A percentile compares a stretch with the other conserved stretches of the same genome.
Evolutionary conservation across 2,797 vertebrate genomes (phyloP).

Genomic region (Gephyroberyx darwinii): DNA sequence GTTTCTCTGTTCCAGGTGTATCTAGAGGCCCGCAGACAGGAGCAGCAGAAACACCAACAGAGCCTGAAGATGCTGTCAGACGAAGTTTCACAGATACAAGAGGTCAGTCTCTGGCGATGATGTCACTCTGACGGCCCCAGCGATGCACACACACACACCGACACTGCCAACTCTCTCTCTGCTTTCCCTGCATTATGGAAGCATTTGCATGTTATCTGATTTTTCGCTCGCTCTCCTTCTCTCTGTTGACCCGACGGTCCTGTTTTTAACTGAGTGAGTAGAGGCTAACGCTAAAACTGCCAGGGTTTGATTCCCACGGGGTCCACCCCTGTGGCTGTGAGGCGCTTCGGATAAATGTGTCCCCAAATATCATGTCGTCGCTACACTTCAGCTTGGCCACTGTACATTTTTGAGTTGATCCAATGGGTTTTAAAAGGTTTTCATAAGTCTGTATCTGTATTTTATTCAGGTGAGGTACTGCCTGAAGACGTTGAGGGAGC

Average conservation of each 20-base stretch:
- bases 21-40: constrained; percentile 85
- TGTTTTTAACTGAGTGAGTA: background rate
- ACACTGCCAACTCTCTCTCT: background rate
- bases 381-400: no score
- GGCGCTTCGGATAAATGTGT: no score
- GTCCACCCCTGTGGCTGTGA: no score
- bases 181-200: background rate
- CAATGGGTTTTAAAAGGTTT: no score
- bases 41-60: constrained; percentile 83
- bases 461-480: constrained; percentile 82
- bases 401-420: no score
- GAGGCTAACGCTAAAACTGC: background rate
- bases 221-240: background rate
- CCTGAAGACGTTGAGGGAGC: constrained; percentile 83
- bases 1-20: constrained; percentile 84
- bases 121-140: background rate
- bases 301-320: background rate
- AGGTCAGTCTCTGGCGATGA: constrained; percentile 78
- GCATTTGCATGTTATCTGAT: constrained; percentile 22
- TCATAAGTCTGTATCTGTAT: constrained; percentile 28
- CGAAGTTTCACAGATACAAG: constrained; percentile 91
- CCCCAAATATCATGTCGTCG: no score
- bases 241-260: background rate
- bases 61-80: constrained; percentile 89
- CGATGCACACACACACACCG: background rate